Conservation (phyloP, 2,888 invertebrate species). For the Caenorhabditis zanzibari region DNA sequence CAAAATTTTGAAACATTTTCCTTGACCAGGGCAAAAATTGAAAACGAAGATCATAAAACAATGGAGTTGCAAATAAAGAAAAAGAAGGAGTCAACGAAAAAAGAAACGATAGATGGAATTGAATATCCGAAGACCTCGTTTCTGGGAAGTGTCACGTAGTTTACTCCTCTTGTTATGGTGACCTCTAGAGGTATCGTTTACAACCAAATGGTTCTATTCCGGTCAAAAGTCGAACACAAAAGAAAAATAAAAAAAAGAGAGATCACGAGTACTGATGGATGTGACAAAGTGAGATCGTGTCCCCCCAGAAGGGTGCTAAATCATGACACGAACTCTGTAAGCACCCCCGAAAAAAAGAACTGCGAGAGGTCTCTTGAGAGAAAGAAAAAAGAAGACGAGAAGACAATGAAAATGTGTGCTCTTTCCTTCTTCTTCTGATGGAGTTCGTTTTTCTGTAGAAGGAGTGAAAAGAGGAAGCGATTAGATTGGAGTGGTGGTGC, state of each 20-base stretch:
- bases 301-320: conserved; percentile 52
- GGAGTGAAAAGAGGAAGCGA: conserved; percentile 58
- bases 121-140: conserved; percentile 48
- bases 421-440: conserved; percentile 2
- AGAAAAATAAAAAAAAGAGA: not conserved
- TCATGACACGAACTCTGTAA: conserved; percentile 45
- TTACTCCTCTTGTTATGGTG: conserved; percentile 24
- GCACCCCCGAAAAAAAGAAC: conserved; percentile 23
- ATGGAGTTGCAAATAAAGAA: conserved; percentile 21
- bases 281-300: conserved; percentile 46
- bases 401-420: conserved; percentile 41
- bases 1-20: conserved; percentile 1
- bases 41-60: conserved; percentile 19
- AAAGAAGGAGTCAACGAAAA: not conserved
- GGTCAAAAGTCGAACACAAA: conserved; percentile 6
- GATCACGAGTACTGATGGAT: conserved; percentile 21
- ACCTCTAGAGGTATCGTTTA: conserved; percentile 37
- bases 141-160: conserved; percentile 47
- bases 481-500: conserved; percentile 60
- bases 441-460: conserved; percentile 50
- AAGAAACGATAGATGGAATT: conserved; percentile 31
- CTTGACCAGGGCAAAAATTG: not conserved
- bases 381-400: conserved; percentile 29
- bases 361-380: conserved; percentile 45
- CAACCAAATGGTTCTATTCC: conserved; percentile 1